Evolutionary conservation across 2,888 invertebrate genomes (phyloP), one percentile per base, ranked within the genome.

Genomic region (Parascotia fuliginaria): DNA sequence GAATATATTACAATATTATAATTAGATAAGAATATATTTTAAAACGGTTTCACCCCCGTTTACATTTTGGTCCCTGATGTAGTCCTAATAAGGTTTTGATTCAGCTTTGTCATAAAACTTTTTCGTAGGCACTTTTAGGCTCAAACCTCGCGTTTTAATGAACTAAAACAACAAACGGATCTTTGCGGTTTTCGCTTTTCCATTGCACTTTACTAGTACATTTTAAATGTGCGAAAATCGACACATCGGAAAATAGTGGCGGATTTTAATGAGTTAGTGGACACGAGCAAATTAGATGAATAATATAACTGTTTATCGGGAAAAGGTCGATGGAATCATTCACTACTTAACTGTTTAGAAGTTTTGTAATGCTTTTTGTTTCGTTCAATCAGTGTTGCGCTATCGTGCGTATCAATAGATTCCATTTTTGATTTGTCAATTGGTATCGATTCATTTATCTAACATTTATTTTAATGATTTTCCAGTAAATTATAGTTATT

Each of bases 151-250:
- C 31, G 24, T 55, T 58, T 51, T 60, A 49, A 52, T 54, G 51
- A 34, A 53, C 68, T 65, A 62, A 75, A 76, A 69, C 66, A 55
- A 46, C 64, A 63, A 55, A 65, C 64, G 72, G 67, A 76, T 75
- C 72, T 76, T 77, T 87, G 87, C 72, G 88, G 87, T 87, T 70
- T 67, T 55, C 68, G 73, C 79, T 79, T 83, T 83, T 79, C 81
- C 77, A 76, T 67, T 70, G 75, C 81, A 77, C 78, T 85, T 82
- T 83, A 28, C 78, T 63, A 73, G 77, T 79, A 79, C 74, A 87
- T 79, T 81, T 76, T 71, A 73, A 75, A 80, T 78, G 77, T 73
- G 73, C 79, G 80, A 83, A 86, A 86, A 85, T 78, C 65, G 73
- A 75, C 72, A 73, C 73, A 76, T 53, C 9, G 79, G 86, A 85